Conservation (phyloP, 2,797 vertebrate species). For the Sebastes flavidus region DNA sequence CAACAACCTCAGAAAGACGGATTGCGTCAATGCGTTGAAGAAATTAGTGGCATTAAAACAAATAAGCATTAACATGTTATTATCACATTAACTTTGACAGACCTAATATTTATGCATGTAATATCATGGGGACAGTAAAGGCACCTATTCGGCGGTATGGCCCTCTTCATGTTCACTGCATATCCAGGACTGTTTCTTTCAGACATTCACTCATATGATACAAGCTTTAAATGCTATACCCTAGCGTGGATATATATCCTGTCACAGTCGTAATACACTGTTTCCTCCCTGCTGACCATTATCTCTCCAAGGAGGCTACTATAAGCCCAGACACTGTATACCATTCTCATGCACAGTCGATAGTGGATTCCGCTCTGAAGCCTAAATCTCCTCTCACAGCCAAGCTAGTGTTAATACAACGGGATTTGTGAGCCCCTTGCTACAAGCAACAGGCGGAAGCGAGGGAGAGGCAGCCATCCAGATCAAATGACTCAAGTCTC, state of each 20-base stretch:
- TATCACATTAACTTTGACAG: too few species aligned
- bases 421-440: constrained; percentile 66
- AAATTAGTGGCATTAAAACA: too few species aligned
- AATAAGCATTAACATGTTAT: too few species aligned
- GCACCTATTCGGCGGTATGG: background rate
- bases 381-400: constrained; percentile 37
- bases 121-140: too few species aligned
- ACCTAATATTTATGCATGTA: too few species aligned
- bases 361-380: constrained; percentile 35
- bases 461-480: constrained; percentile 59
- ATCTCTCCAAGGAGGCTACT: constrained; percentile 13
- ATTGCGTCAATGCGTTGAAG: too few species aligned
- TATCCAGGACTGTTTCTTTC: background rate
- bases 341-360: constrained; percentile 32
- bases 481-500: constrained; percentile 76
- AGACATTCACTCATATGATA: background rate
- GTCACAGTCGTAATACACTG: background rate
- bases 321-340: constrained; percentile 21
- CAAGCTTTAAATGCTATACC: background rate
- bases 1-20: too few species aligned
- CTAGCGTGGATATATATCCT: background rate
- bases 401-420: constrained; percentile 54
- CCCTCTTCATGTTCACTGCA: constrained; percentile 9
- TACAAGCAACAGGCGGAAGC: constrained; percentile 56
- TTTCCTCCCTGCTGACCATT: constrained; percentile 4